These are phyloP conservation scores for Peromyscus maniculatus DNA, from an alignment of 2,113 vertebrate species.

Conservation along the genomic window DNA sequence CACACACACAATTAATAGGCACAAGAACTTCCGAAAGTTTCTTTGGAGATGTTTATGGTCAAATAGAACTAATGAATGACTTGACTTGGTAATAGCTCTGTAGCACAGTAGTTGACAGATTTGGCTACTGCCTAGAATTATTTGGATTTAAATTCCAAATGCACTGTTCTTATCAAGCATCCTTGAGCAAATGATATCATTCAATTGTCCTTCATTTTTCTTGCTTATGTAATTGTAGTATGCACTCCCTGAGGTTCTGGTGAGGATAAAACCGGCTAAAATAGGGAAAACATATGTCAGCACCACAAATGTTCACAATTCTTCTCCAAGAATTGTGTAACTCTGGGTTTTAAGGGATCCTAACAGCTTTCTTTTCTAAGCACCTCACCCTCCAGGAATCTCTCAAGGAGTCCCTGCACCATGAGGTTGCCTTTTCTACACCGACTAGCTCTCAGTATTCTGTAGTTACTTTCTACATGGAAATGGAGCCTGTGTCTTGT, in stretches of 20 bases:
- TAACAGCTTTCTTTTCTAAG: slow-evolving; percentile 59
- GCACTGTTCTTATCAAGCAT: not conserved
- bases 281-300: slow-evolving; percentile 54
- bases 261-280: slow-evolving; percentile 46
- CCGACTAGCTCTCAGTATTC: not conserved
- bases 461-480: slow-evolving; percentile 7
- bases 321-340: slow-evolving; percentile 60
- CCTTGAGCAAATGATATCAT: slow-evolving; percentile 35
- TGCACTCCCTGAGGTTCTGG: slow-evolving; percentile 43
- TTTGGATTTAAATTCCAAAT: slow-evolving; percentile 36
- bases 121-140: not conserved
- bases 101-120: not conserved
- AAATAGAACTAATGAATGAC: not conserved
- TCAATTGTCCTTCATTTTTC: not conserved
- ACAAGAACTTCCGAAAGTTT: not conserved
- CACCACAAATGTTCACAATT: slow-evolving; percentile 55
- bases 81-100: not conserved
- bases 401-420: not conserved
- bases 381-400: slow-evolving; percentile 20
- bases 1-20: not conserved
- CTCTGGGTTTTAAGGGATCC: not conserved
- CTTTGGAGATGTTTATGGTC: not conserved
- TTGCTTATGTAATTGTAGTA: slow-evolving; percentile 57
- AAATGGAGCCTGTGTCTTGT: slow-evolving; percentile 7
- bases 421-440: not conserved